These are phyloP conservation scores for Indri indri DNA, from an alignment of 2,113 vertebrate species.

Conservation along the genomic window DNA sequence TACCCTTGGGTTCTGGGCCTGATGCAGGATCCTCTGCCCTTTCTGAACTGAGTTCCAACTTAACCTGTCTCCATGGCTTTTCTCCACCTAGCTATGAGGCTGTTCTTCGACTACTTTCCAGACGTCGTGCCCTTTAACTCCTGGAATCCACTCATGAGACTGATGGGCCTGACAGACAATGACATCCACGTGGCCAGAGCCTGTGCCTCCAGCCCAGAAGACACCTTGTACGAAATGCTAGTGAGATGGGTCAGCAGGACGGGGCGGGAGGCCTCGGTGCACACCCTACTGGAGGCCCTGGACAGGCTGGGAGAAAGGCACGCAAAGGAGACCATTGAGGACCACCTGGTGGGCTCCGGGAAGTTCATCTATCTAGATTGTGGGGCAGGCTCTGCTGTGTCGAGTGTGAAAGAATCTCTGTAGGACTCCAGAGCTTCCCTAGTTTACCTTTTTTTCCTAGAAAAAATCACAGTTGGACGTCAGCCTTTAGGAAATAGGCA, in stretches of 20 bases:
- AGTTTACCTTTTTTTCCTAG: not conserved
- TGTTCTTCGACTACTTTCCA: not conserved
- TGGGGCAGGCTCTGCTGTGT: not conserved
- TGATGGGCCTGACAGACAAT: conserved; percentile 35
- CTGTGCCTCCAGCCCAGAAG: accelerated
- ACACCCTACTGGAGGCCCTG: conserved; percentile 61
- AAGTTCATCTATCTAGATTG: not conserved
- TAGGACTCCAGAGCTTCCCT: not conserved
- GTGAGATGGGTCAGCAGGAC: not conserved
- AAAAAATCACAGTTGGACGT: not conserved
- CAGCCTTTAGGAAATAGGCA: not conserved
- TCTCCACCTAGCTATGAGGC: not conserved
- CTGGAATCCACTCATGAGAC: conserved; percentile 15
- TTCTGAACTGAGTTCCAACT: not conserved
- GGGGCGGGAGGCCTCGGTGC: not conserved
- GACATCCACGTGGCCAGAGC: not conserved
- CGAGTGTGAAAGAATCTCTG: not conserved
- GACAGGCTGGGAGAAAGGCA: accelerated
- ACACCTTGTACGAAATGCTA: conserved; percentile 68
- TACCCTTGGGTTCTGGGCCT: not conserved
- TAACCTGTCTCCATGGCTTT: not conserved
- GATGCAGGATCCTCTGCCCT: not conserved
- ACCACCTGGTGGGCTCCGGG: accelerated
- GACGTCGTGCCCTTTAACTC: accelerated
- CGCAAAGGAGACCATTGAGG: accelerated